phyloP scores from a whole-genome alignment of 53 echinoderm and acorn worm genomes.

The Luidia sarsii region DNA sequence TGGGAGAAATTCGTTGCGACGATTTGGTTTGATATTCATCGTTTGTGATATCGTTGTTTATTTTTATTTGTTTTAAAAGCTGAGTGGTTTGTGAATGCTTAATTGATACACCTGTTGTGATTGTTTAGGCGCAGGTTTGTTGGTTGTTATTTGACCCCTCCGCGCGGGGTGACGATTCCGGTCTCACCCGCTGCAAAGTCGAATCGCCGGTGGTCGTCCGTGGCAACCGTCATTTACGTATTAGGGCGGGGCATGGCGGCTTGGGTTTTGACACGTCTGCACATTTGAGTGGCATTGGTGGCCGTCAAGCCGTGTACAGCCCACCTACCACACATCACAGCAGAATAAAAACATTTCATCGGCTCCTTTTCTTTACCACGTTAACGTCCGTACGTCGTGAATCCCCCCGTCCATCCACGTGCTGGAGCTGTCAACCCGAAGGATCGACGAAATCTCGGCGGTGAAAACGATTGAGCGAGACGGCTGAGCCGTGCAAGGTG shows the following conservation, averaged over 20 bases:
- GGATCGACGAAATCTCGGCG: slow-evolving; percentile 68
- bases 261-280: slow-evolving; percentile 97
- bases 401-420: slow-evolving; percentile 83
- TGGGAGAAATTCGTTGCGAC: no score
- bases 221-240: slow-evolving; percentile 61
- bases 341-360: slow-evolving; percentile 99
- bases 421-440: slow-evolving; percentile 62
- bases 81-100: no score
- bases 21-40: no score
- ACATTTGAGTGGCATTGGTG: slow-evolving; percentile 91
- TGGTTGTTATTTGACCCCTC: slow-evolving; percentile 31
- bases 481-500: slow-evolving; percentile 51
- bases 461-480: slow-evolving; percentile 62
- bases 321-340: slow-evolving; percentile 88
- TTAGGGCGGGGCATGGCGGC: slow-evolving; percentile 90
- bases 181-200: slow-evolving; percentile 39
- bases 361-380: slow-evolving; percentile 87
- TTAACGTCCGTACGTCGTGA: slow-evolving; percentile 64
- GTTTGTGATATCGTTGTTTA: no score
- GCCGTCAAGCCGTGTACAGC: slow-evolving; percentile 87
- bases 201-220: slow-evolving; percentile 40
- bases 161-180: background rate
- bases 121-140: no score
- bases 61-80: no score
- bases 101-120: no score